Base-by-base conservation (phyloP, 2,797 vertebrate genomes). In the Catostomus latipinnis region DNA sequence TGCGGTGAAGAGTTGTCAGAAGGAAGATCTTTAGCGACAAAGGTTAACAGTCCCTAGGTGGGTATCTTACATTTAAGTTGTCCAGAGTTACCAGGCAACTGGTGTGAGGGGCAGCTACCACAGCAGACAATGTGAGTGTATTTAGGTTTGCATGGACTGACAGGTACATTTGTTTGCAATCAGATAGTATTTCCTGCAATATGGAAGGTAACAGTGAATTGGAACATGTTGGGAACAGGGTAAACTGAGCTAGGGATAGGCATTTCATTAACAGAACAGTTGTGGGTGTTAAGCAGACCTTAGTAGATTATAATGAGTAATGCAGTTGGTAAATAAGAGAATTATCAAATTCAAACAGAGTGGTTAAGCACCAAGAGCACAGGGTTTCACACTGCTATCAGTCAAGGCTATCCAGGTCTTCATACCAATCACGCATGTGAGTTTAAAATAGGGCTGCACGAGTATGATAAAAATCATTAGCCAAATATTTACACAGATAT, bases 11-110 rank as follows among this genome's bases (percentile, higher is more conserved):
- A 85, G 67, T 88, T 92, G 88, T 91, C 88, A 86, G 83, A 74
- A 89, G 69, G n/a, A 2, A 71, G 81, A 86, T 86, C 18, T 61
- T 83, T 67, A 72, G 76, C 79, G 80, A 74, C 81, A 54, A 6
- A 82, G 81, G 88, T 92, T 91, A 92, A 88, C 81, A 84, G 78
- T 82, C 79, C 86, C 85, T 89, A 85, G 84, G 78, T 75, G 85
- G 86, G 53, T 78, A 70, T 84, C 82, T 88, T 86, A 68, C 86
- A 62, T 81, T 88, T 83, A 83, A 61, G 85, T 90, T 84, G 34
- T 43, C 86, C 84, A 81, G 84, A 79, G 88, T 81, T 87, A 87
- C 88, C 14, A 68, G 65, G 68, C 72, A 63, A 72, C 86, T 62
- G 68, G 82, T 82, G 82, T 86, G 52, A 85, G 34, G 2, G 34